Conservation (phyloP, 2,888 invertebrate species). For the Leucoma salicis region DNA sequence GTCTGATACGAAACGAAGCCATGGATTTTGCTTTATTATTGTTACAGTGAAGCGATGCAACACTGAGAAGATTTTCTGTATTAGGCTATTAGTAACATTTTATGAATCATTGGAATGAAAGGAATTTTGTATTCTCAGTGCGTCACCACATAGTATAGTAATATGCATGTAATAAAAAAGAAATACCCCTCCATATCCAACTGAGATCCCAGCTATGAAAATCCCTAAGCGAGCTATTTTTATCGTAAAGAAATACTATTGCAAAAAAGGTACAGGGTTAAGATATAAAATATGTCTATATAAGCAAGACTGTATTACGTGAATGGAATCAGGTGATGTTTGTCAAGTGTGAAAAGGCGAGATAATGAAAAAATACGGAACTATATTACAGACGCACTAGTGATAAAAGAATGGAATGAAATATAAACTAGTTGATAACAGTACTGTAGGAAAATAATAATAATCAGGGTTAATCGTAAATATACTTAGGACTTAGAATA, state of each 20-base stretch:
- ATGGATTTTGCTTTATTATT: too few relatives aligned
- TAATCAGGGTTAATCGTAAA: too few relatives aligned
- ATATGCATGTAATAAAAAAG: background rate
- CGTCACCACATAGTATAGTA: too few relatives aligned
- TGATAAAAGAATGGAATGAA: background rate
- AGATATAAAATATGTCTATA: slow-evolving; percentile 57
- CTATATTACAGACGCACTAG: slow-evolving; percentile 5
- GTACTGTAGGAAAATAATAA: too few relatives aligned
- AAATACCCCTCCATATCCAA: background rate
- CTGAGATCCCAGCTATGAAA: background rate
- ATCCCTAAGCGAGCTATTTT: background rate
- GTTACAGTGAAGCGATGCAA: too few relatives aligned
- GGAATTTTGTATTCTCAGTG: too few relatives aligned
- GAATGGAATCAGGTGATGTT: slow-evolving; percentile 56
- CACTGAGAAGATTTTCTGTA: too few relatives aligned
- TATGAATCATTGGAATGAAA: too few relatives aligned
- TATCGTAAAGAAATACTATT: background rate
- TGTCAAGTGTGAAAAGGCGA: slow-evolving; percentile 57
- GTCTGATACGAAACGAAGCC: too few relatives aligned
- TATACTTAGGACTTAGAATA: too few relatives aligned
- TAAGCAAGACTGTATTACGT: slow-evolving; percentile 58
- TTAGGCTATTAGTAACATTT: too few relatives aligned
- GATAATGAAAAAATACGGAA: slow-evolving; percentile 30
- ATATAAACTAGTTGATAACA: too few relatives aligned
- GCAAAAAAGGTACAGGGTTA: slow-evolving; percentile 29